Base-by-base conservation (phyloP, 1,140 invertebrate genomes). In the Druon quercuslanigerum region DNA sequence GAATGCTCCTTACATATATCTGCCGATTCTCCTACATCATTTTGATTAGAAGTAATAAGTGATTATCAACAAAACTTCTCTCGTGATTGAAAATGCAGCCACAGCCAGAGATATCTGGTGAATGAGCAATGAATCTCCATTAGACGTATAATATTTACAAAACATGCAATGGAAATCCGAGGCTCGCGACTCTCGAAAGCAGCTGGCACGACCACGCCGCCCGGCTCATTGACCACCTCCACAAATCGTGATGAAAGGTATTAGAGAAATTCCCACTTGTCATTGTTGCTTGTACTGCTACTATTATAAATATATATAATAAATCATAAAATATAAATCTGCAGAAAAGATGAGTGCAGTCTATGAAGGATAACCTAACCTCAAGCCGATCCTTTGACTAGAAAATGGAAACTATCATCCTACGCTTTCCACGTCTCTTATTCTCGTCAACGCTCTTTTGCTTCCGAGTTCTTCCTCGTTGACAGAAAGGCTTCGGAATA, bases 281-380 rank as follows among this genome's bases (percentile, higher is more conserved):
- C 25, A 60, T 60, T 78, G 77, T 81, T 78, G 75, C 57, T 76
- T 50, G 51, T 74, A 78, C 79, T 83, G 83, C 77, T 76, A 81
- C 75, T 20, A 66, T 33, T 33, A 33, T 33, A 5, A 33, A 33
- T 33, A 33, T 33, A 33, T 3, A 33, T 33, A 3, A 33, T 33
- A 3, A 33, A 33, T 33, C 5, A 66, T 66, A 66, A 66, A 66
- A 46, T 71, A 84, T 86, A 85, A 85, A 84, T 85, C 82, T 77
- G 70, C 52, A 57, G 46, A 78, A 80, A 73, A 72, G 78, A 82
- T 78, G 74, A 77, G 14, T 51, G 71, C 46, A 33, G 77, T 76
- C 76, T 82, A 85, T 88, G 83, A 87, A 81, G 84, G 82, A 87
- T 79, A 73, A 54, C n/a, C n/a, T 8, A 52, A 51, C 52, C 25